Conservation (phyloP, 2,888 invertebrate species). For the Acleris holmiana region DNA sequence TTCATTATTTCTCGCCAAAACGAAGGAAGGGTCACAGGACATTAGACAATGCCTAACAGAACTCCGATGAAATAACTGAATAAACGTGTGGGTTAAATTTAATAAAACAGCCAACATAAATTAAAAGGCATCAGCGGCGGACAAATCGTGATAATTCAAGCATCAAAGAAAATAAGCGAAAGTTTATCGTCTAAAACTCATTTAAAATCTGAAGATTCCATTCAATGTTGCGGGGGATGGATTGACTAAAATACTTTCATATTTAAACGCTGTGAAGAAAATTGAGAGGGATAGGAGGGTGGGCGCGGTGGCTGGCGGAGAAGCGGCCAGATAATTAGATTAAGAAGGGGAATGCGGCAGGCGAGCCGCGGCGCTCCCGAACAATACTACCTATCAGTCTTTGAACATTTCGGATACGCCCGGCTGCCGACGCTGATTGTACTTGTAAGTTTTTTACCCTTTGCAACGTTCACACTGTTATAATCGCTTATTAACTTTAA, state of each 20-base stretch:
- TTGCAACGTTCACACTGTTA: slow-evolving; percentile 32
- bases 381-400: slow-evolving; percentile 73
- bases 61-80: background rate
- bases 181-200: slow-evolving; percentile 52
- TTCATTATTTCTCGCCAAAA: too few relatives aligned
- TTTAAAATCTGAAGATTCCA: slow-evolving; percentile 57
- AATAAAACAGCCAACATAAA: background rate
- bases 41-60: too few relatives aligned
- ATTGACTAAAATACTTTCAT: slow-evolving; percentile 63
- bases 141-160: slow-evolving; percentile 23
- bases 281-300: slow-evolving; percentile 59
- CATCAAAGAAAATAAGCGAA: slow-evolving; percentile 37
- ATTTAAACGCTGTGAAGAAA: slow-evolving; percentile 64
- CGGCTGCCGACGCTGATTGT: slow-evolving; percentile 57
- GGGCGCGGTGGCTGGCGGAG: slow-evolving; percentile 58
- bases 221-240: slow-evolving; percentile 60
- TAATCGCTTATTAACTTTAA: slow-evolving; percentile 27
- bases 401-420: slow-evolving; percentile 66
- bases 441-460: slow-evolving; percentile 46
- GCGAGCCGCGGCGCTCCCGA: slow-evolving; percentile 62
- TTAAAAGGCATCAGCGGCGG: slow-evolving; percentile 11
- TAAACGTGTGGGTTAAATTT: background rate
- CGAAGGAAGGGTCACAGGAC: too few relatives aligned
- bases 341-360: slow-evolving; percentile 73
- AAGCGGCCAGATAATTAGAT: slow-evolving; percentile 80